Base-by-base conservation (phyloP, 2,797 vertebrate genomes). In the Sebastes diploproa region DNA sequence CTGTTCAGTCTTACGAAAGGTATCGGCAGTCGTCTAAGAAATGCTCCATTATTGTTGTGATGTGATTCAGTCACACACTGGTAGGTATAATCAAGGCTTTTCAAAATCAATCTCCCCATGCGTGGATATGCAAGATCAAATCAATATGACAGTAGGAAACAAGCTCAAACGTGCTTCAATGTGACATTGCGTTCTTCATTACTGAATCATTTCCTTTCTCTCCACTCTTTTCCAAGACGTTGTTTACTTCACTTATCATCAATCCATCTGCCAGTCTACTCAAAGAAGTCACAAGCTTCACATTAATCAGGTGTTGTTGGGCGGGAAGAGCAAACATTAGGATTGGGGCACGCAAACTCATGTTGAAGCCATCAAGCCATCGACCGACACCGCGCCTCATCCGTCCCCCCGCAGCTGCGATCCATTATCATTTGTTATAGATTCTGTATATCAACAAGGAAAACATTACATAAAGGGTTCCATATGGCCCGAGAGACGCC, bases 401-500 rank as follows among this genome's bases (percentile, higher is more conserved):
- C 92, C 93, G 46, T 66, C 42, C 42, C 42, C 79, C 92, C 87
- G 93, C 97, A 98, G 97, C 97, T 98, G 98, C 90, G 95, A 97
- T 92, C 94, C 94, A 97, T 98, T 98, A 98, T 91, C 95, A 95
- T 97, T 97, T 97, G 96, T 97, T 97, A 97, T 92, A 96, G 93
- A 97, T 97, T 97, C 97, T 97, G 96, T 96, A 95, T 95, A 96
- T 96, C 95, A 96, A 96, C 95, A 96, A 96, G 91, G 95, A 97
- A 97, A 97, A 95, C 94, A 95, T 94, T 94, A 92, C 94, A 94
- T 94, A 96, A 98, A 96, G 87, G 94, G 89, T 98, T 97, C 97
- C 98, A 98, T 96, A 97, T 98, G 97, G 96, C 60, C 38, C 69
- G 91, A 90, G 93, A 95, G 96, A 96, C 89, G 95, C 93, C 96